Percentiles rank a stretch among this genome's conserved stretches.
phyloP scores from a whole-genome alignment of 2,797 vertebrate species.

The Characodon lateralis region DNA sequence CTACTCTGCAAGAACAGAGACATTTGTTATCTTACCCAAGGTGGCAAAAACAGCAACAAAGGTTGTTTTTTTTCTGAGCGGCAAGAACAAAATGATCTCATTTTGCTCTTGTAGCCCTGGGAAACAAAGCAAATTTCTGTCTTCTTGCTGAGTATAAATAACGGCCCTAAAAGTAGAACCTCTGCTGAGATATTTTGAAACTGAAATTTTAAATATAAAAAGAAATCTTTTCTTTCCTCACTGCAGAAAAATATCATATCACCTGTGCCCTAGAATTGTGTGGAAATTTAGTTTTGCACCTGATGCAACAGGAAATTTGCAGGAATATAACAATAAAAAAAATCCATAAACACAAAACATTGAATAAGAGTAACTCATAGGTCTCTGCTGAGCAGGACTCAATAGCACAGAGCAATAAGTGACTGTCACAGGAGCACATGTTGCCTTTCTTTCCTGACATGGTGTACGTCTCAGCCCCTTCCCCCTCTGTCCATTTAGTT shows the following conservation, averaged over 20 bases:
- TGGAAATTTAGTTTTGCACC: background rate
- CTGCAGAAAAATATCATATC: background rate
- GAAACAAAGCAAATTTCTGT: no score
- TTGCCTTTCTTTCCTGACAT: constrained; percentile 57
- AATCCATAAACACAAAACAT: background rate
- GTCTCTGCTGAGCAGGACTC: constrained; percentile 57
- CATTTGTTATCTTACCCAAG: no score
- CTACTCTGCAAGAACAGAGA: background rate
- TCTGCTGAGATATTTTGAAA: background rate
- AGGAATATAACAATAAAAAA: background rate
- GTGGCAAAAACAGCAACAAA: no score
- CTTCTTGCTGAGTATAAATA: background rate
- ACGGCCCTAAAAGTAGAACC: background rate
- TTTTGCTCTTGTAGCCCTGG: background rate
- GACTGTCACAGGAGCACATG: constrained; percentile 63
- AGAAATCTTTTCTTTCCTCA: background rate
- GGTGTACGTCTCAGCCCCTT: constrained; percentile 30
- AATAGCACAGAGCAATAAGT: constrained; percentile 52
- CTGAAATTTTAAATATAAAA: no score
- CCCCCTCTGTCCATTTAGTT: constrained; percentile 26
- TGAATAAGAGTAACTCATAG: constrained; percentile 9
- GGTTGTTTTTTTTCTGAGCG: background rate
- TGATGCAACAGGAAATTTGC: background rate
- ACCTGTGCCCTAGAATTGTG: background rate
- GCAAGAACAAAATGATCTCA: background rate